Base-by-base conservation (phyloP, 1,140 invertebrate genomes). In the Littorina saxatilis region DNA sequence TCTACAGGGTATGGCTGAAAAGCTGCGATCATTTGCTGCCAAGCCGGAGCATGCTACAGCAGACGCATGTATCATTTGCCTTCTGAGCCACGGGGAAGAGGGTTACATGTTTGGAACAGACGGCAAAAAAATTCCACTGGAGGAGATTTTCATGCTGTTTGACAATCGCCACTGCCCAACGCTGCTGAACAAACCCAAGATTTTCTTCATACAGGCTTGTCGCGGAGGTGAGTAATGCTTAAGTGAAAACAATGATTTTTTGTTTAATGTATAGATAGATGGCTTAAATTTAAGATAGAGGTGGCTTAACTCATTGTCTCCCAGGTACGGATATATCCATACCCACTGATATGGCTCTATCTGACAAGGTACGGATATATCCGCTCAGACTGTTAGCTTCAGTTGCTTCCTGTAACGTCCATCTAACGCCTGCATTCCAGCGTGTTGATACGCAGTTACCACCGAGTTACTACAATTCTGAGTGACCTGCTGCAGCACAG, bases 161-260 rank as follows among this genome's bases (percentile, higher is more conserved):
- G 89, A 91, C 72, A 90, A 90, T 72, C 85, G 79, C 11, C 86
- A 88, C 47, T 91, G 91, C 83, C 85, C 82, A 55, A 73, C 70
- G 50, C 81, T 92, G 50, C 79, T 86, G 15, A 87, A 87, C 20
- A 92, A 91, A 82, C 91, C 91, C 0, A 92, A 92, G 68, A 84
- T 92, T 29, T 91, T 92, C 66, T 85, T 92, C 20, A 88, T 92
- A n/a, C 91, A 92, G 66, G 90, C 90, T n/a, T 92, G 91, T 66
- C 84, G 91, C 27, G 91, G 91, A 87, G 90, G 90, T 91, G 84
- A 83, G 85, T 80, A n/a, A n/a, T n/a, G n/a, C n/a, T n/a, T n/a
- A 4, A 43, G 55, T 11, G 50, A 23, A 23, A 52, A 13, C 9
- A 32, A 17, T 61, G 7, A 9, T 32, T 29, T 63, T 63, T 0